These are phyloP conservation scores for Manis pentadactyla DNA, from an alignment of 2,797 vertebrate species.

Conservation along the genomic window DNA sequence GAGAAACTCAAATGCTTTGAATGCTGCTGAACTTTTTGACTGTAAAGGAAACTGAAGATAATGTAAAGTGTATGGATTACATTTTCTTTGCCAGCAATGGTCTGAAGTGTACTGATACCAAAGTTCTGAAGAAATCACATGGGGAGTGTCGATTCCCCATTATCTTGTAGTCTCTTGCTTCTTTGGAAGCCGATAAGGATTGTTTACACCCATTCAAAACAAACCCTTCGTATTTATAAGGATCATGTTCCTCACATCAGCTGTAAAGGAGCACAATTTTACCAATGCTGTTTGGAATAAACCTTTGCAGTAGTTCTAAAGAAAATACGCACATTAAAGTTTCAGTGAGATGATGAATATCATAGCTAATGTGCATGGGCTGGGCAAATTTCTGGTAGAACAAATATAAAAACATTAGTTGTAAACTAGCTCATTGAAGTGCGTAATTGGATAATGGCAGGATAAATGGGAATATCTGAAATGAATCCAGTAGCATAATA, in stretches of 20 bases:
- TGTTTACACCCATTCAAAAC: neutral
- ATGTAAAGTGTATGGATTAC: neutral
- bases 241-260: neutral
- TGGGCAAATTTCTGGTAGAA: neutral
- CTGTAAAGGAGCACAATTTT: neutral
- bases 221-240: neutral
- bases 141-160: neutral
- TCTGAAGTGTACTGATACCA: neutral
- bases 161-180: neutral
- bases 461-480: slow-evolving; percentile 9
- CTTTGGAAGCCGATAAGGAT: neutral
- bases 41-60: neutral
- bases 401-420: slow-evolving; percentile 29
- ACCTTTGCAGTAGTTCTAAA: neutral
- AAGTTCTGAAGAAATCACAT: neutral
- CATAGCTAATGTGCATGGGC: neutral
- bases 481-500: neutral
- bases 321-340: neutral
- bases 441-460: slow-evolving; percentile 45
- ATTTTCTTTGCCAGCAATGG: neutral
- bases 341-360: neutral
- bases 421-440: slow-evolving; percentile 30
- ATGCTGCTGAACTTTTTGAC: neutral
- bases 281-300: neutral
- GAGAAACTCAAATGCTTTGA: neutral